Conservation (phyloP, 2,113 vertebrate genomes). For the Onychorhynchus coronatus region DNA sequence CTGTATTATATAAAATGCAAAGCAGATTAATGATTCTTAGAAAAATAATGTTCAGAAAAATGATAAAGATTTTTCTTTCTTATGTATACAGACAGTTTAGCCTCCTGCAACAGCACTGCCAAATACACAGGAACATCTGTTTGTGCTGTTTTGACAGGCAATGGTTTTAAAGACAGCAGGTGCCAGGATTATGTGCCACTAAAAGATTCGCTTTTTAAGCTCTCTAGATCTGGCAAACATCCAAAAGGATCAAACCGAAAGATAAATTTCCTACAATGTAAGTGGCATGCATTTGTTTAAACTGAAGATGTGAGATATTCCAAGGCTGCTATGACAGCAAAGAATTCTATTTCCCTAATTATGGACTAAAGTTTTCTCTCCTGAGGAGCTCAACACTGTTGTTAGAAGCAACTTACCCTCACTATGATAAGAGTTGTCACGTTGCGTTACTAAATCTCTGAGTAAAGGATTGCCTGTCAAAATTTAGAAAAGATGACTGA, state of each 20-base stretch:
- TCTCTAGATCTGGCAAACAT: slow-evolving; percentile 21
- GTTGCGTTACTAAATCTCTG: not conserved
- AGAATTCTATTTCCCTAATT: slow-evolving; percentile 17
- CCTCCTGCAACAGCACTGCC: not conserved
- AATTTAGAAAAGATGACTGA: not conserved
- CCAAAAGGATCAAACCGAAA: slow-evolving; percentile 6
- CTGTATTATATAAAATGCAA: not conserved
- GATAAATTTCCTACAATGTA: not conserved
- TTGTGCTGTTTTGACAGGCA: slow-evolving; percentile 2
- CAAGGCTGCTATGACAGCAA: not conserved
- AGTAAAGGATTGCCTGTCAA: not conserved
- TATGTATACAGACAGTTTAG: not conserved
- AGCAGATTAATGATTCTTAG: not conserved
- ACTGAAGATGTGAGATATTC: slow-evolving; percentile 7
- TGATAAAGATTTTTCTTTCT: not conserved
- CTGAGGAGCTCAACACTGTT: not conserved
- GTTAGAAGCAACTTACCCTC: not conserved
- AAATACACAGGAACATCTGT: slow-evolving; percentile 8
- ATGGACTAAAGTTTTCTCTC: not conserved
- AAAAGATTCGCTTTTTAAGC: not conserved
- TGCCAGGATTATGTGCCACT: not conserved
- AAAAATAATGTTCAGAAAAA: slow-evolving; percentile 28
- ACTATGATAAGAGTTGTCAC: not conserved
- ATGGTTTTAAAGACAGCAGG: slow-evolving; percentile 15
- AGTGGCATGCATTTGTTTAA: not conserved